A percentile compares a stretch with the other conserved stretches of the same genome.
Evolutionary conservation across 2,888 invertebrate genomes (phyloP).

Genomic region (Dorcus hopei): DNA sequence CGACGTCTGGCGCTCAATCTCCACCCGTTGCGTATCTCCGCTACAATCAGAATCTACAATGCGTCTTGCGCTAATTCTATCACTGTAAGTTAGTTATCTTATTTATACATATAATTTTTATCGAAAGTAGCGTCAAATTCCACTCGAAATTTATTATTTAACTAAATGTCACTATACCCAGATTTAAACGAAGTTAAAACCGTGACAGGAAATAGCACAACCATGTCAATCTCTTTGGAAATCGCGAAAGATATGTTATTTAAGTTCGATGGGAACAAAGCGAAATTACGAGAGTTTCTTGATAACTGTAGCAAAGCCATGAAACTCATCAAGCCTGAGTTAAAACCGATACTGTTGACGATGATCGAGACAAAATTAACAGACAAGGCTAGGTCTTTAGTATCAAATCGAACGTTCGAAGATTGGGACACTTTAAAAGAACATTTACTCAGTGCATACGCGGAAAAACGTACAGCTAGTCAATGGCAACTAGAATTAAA

Average conservation of each 20-base stretch:
- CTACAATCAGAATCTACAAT: too few relatives aligned
- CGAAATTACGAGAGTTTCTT: constrained; percentile 12
- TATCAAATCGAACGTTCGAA: constrained; percentile 22
- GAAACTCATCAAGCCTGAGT: constrained; percentile 15
- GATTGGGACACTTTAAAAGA: constrained; percentile 24
- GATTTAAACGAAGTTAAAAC: too few relatives aligned
- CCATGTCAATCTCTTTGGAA: background rate
- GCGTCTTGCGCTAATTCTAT: too few relatives aligned
- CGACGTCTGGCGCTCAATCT: too few relatives aligned
- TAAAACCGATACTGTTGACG: constrained; percentile 15
- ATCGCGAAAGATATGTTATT: constrained; percentile 1
- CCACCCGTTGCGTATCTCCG: too few relatives aligned
- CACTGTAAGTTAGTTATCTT: too few relatives aligned
- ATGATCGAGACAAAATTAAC: constrained; percentile 27
- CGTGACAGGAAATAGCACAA: too few relatives aligned
- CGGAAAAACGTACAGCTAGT: constrained; percentile 29
- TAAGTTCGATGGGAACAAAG: constrained; percentile 19
- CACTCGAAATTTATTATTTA: too few relatives aligned
- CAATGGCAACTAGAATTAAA: constrained; percentile 36
- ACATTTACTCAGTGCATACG: constrained; percentile 18
- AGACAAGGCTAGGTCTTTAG: constrained; percentile 20
- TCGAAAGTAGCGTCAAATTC: too few relatives aligned
- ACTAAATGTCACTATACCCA: too few relatives aligned
- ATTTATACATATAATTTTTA: too few relatives aligned
- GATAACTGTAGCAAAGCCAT: constrained; percentile 12